phyloP scores from a whole-genome alignment of 2,797 vertebrate genomes.

The Lophura swinhoii region DNA sequence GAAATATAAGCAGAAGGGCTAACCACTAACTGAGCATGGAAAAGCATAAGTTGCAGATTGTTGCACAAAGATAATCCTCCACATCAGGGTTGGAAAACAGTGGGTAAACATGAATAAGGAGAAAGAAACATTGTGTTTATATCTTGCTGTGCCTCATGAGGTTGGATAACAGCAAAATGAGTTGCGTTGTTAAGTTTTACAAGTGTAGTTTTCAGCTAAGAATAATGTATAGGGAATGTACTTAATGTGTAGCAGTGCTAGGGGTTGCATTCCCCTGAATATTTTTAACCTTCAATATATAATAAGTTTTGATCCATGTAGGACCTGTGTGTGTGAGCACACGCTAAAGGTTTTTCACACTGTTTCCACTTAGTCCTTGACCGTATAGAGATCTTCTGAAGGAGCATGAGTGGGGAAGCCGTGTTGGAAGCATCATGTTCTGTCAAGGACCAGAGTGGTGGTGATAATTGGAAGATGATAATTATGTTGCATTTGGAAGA shows the following conservation, averaged over 20 bases:
- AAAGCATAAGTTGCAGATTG: slow-evolving; percentile 28
- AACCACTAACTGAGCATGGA: background rate
- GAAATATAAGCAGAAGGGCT: slow-evolving; percentile 30
- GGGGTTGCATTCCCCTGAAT: background rate
- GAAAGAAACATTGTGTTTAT: background rate
- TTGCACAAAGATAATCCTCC: background rate
- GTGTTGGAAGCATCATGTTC: background rate
- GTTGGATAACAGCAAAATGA: background rate
- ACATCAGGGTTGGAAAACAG: background rate
- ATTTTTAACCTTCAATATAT: background rate
- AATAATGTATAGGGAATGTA: background rate
- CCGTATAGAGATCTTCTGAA: background rate
- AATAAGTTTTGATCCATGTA: background rate
- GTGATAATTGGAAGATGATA: background rate
- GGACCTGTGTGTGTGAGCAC: background rate
- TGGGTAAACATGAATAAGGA: background rate
- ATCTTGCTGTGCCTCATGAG: background rate
- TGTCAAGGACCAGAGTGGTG: background rate
- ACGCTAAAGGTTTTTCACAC: background rate
- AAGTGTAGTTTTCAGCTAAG: background rate
- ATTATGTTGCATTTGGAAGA: background rate
- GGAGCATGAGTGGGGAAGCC: background rate
- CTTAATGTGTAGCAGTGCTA: background rate
- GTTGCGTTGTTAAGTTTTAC: background rate
- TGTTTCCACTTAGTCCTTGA: background rate